phyloP scores from a whole-genome alignment of 2,113 vertebrate species.

The Gadus chalcogrammus region DNA sequence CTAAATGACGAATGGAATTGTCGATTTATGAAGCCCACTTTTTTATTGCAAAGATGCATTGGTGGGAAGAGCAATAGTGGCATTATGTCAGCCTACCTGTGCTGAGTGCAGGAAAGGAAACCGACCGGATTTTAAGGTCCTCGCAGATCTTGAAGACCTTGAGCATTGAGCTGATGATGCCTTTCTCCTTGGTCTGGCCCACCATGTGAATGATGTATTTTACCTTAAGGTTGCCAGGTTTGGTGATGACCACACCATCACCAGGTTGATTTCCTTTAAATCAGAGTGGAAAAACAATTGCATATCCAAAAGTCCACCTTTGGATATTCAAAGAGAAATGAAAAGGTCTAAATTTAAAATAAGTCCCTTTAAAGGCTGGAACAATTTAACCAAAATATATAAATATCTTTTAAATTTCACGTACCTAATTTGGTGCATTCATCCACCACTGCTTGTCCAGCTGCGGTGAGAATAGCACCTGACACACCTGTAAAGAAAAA shows the following conservation, averaged over 20 bases:
- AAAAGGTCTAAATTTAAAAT: too few species aligned
- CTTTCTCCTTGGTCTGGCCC: conserved; percentile 40
- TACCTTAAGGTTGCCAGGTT: conserved; percentile 43
- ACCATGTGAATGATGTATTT: conserved; percentile 61
- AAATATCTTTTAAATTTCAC: not conserved
- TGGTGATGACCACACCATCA: conserved; percentile 50
- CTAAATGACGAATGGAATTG: too few species aligned
- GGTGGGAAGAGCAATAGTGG: not conserved
- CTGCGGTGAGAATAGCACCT: conserved; percentile 55
- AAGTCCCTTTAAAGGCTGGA: too few species aligned
- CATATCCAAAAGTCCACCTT: not conserved
- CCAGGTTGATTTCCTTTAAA: conserved; percentile 40
- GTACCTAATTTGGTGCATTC: conserved; percentile 52
- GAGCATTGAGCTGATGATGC: conserved; percentile 43
- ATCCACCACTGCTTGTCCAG: conserved; percentile 44
- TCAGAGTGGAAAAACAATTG: not conserved
- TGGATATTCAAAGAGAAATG: too few species aligned
- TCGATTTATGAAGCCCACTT: too few species aligned
- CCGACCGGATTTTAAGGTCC: conserved; percentile 43
- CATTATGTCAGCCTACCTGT: conserved; percentile 44
- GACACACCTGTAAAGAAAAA: conserved; percentile 46
- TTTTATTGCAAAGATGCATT: too few species aligned
- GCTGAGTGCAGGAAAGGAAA: conserved; percentile 60
- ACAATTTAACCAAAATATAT: too few species aligned
- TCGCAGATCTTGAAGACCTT: conserved; percentile 51